Evolutionary conservation across 2,888 invertebrate genomes (phyloP), one percentile per base, ranked within the genome.

Genomic region (Caenorhabditis sp.): DNA sequence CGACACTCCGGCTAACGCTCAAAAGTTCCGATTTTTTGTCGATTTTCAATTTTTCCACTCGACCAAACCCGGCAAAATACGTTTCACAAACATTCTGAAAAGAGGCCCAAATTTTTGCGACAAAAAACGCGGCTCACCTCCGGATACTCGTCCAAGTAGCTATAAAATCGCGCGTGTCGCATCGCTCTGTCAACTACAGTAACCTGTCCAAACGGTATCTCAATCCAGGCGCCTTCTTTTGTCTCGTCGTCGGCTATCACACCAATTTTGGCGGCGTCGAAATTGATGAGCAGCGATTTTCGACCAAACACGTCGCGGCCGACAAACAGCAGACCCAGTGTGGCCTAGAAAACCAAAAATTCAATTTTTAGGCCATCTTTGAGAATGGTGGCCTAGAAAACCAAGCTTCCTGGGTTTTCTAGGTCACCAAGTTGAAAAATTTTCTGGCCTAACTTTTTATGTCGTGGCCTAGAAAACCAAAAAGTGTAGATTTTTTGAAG

Each of bases 281-380:
- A 24, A 21, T 66, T 59, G 36, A 66, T 37, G 27, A 78, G 63
- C 4, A 81, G 62, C 1, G 78, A 78, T 61, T 78, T 78, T 58
- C 81, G 59, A n/a, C 78, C 81, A 31, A 81, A 81, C 36, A 81
- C 65, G 58, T 81, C 81, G 12, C 79, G 66, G 31, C 78, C 81
- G 53, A 78, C 65, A 26, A 78, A 62, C 1, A 81, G 5, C 57
- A 54, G 66, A 6, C 26, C 37, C 6, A 68, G 53, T 10, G 58
- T 58, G 8, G 37, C 8, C 60, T 60, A 26, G 49, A 60, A 53
- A 23, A 6, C 10, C 6, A n/a, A 12, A 19, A n/a, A n/a, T n/a
- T n/a, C n/a, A n/a, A n/a, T n/a, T n/a, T n/a, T n/a, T n/a, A n/a
- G n/a, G n/a, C n/a, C n/a, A n/a, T n/a, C n/a, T n/a, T n/a, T n/a